Evolutionary conservation across 2,888 invertebrate genomes (phyloP), one percentile per base, ranked within the genome.

Genomic region (Lochmaea crataegi): DNA sequence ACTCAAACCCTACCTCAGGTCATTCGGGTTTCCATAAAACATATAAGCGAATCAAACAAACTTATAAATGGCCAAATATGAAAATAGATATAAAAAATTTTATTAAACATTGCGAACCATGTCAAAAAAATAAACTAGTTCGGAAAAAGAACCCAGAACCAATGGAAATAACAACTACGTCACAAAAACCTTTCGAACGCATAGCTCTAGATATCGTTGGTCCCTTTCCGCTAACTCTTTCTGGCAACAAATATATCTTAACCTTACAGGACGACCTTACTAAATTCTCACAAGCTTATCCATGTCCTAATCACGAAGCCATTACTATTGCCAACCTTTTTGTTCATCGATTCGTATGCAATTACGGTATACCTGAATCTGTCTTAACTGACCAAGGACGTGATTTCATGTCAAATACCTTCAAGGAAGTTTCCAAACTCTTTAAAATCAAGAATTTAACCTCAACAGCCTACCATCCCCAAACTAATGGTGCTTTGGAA

Each of bases 1-100:
- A 53, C 14, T n/a, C 53, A 53, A 53, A 53, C 18, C 78, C 77
- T 1, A 65, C 78, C 9, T 76, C 78, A 38, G 82, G 82, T 16
- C 82, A 84, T 76, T 75, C 70, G 10, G 82, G 82, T n/a, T 64
- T 76, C 7, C 77, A 82, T 9, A 79, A 80, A 64, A 83, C 83
- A 0, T 75, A 73, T 9, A 76, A 73, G 10, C n/a, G 75, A 16
- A 76, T 83, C 1, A 72, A 74, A 63, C 48, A 72, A 38, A 42
- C 64, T n/a, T 82, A 76, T 65, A 78, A 73, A 56, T 82, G 83
- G 83, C 75, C 72, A 10, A 75, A 73, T 1, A 77, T 83, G 75
- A 72, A 67, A 11, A 64, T 63, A 16, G 78, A 80, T 56, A 74
- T 83, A 0, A 76, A 76, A 64, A 63, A 77, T 0, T 82, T 75